phyloP scores from a whole-genome alignment of 2,888 invertebrate species.

The Drosophila neonasuta region DNA sequence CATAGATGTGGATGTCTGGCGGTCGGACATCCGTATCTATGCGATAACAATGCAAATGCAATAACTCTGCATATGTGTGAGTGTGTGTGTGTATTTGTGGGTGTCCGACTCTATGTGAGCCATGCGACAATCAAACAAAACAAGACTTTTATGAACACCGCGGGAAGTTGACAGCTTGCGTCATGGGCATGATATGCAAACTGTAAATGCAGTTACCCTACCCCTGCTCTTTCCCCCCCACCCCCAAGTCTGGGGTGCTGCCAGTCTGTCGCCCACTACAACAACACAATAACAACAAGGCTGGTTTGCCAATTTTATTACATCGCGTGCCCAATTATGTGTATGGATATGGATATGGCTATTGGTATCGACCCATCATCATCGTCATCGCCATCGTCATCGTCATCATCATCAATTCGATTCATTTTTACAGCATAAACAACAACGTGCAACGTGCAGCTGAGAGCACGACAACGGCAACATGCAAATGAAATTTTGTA shows the following conservation, averaged over 20 bases:
- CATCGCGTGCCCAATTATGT: constrained; percentile 76
- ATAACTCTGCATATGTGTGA: too few relatives aligned
- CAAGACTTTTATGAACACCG: constrained; percentile 78
- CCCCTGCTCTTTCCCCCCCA: neutral
- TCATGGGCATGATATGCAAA: constrained; percentile 74
- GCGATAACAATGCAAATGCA: constrained; percentile 73
- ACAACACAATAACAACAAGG: neutral
- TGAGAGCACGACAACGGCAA: constrained; percentile 18
- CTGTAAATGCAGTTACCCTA: constrained; percentile 45
- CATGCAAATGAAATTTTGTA: constrained; percentile 41
- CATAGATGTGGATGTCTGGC: constrained; percentile 27
- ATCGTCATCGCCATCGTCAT: constrained; percentile 16
- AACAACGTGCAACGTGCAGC: constrained; percentile 15
- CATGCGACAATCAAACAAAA: constrained; percentile 69
- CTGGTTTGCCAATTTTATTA: constrained; percentile 68
- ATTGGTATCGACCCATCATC: constrained; percentile 63
- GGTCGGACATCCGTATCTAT: constrained; percentile 67
- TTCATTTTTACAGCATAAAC: constrained; percentile 46
- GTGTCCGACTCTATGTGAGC: constrained; percentile 29
- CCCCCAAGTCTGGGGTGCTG: too few relatives aligned
- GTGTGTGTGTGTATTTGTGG: neutral
- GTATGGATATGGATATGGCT: constrained; percentile 52
- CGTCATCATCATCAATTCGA: constrained; percentile 39
- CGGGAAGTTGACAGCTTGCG: constrained; percentile 80
- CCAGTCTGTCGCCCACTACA: constrained; percentile 8